phyloP scores from a whole-genome alignment of 2,888 invertebrate species.

The Plebejus melissa region DNA sequence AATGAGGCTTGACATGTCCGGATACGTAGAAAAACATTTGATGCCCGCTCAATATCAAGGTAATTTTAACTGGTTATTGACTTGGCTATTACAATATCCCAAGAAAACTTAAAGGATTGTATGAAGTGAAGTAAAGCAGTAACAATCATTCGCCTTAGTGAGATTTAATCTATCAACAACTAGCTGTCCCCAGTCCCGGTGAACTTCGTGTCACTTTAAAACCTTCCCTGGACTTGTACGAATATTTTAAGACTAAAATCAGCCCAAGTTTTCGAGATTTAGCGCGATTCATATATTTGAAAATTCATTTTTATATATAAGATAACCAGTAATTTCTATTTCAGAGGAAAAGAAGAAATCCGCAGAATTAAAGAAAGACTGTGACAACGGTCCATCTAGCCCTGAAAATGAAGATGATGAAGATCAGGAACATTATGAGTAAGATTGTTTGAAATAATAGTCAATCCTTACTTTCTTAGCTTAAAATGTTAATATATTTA shows the following conservation, averaged over 20 bases:
- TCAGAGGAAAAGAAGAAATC: slow-evolving; percentile 81
- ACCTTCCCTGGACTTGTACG: too few relatives aligned
- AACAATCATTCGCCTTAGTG: not conserved
- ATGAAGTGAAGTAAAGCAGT: not conserved
- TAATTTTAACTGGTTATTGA: slow-evolving; percentile 36
- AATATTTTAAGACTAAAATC: too few relatives aligned
- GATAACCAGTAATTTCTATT: slow-evolving; percentile 35
- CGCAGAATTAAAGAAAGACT: slow-evolving; percentile 63
- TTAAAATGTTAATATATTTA: too few relatives aligned
- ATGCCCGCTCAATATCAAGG: slow-evolving; percentile 94
- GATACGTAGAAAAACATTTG: slow-evolving; percentile 95
- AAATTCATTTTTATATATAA: too few relatives aligned
- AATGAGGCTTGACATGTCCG: slow-evolving; percentile 94
- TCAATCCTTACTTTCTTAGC: not conserved
- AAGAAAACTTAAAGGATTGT: too few relatives aligned
- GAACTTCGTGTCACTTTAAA: too few relatives aligned
- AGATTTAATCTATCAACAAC: not conserved
- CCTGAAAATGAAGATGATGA: slow-evolving; percentile 72
- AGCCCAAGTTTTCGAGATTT: too few relatives aligned
- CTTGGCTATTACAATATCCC: too few relatives aligned
- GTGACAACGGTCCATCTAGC: slow-evolving; percentile 59
- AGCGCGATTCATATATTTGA: too few relatives aligned
- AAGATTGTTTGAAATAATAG: slow-evolving; percentile 48
- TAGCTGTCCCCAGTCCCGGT: too few relatives aligned
- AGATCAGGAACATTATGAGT: slow-evolving; percentile 86